Conservation (phyloP, 1,140 invertebrate species). For the Papilio helenus region DNA sequence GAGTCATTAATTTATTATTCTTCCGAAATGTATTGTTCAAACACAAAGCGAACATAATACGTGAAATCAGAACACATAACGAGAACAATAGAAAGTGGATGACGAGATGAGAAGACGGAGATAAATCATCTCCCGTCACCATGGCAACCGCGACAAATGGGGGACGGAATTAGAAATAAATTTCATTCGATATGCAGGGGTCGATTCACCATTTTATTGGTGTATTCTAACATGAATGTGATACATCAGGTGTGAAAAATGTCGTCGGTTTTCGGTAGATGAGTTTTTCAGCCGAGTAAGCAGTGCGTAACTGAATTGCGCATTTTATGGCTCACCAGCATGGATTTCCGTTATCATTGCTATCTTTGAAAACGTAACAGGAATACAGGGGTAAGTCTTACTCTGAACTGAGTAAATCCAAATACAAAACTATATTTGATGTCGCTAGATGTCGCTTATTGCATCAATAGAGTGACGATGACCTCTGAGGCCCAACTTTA, state of each 20-base stretch:
- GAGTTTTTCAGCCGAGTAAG: conserved; percentile 45
- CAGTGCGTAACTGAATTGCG: conserved; percentile 30
- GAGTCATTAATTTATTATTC: conserved; percentile 14
- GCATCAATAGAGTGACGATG: not conserved
- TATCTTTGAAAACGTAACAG: not conserved
- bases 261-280: conserved; percentile 53
- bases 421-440: not conserved
- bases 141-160: conserved; percentile 57
- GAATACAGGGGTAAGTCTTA: not conserved
- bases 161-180: conserved; percentile 70
- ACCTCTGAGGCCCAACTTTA: too few relatives aligned
- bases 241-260: conserved; percentile 65
- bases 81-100: conserved; percentile 51
- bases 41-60: conserved; percentile 24
- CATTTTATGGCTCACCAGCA: not conserved
- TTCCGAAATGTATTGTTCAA: conserved; percentile 20
- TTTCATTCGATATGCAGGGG: conserved; percentile 64
- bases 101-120: conserved; percentile 47
- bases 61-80: conserved; percentile 33
- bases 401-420: not conserved
- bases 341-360: not conserved
- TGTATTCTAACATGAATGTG: conserved; percentile 52
- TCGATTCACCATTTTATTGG: conserved; percentile 56
- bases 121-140: conserved; percentile 58
- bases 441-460: not conserved